Base-by-base conservation (phyloP, 2,797 vertebrate genomes). In the Dallia pectoralis region DNA sequence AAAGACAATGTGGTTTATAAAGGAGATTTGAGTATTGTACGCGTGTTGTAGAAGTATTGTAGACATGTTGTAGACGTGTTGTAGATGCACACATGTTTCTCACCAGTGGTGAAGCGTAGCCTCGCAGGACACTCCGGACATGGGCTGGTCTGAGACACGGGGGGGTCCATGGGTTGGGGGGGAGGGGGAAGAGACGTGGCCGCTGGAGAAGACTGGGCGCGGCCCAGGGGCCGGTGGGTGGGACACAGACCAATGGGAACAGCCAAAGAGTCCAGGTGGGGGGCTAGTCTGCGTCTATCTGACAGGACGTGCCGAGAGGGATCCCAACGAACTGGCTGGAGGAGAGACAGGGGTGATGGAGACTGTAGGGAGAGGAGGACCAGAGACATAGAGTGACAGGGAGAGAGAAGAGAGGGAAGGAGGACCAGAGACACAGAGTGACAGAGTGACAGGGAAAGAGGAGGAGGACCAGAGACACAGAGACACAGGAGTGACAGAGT, bases 61-160 rank as follows among this genome's bases (percentile, higher is more conserved):
- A 36, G 3, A 4, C 67, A 5, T 29, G 22, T 61, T 36, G 33
- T 36, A 36, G 33, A 36, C 33, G 3, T 36, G 33, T 7, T 36
- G 33, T 3, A 36, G 7, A 36, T 3, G 33, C 33, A 36, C 33
- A 4, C 67, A 5, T 29, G 22, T 61, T 12, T 9, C 72, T 76
- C 74, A 97, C 97, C 97, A 86, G 97, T 98, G 67, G 94, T 95
- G 87, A 94, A 97, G 72, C 91, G 93, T 0, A 93, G 83, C 81
- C 94, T 91, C 74, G 83, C 1, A 0, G 90, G 83, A 25, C 86
- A 79, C 64, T 95, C 94, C 71, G 91, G 0, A 84, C 76, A 76
- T 87, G 89, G 36, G 88, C 73, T 87, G 76, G 86, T 81, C 70
- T 87, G 74, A 14, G 89, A 84, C 74, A 87, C 32, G 15, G 87